Evolutionary conservation across 2,888 invertebrate genomes (phyloP).

Genomic region (Isoperla grammatica): DNA sequence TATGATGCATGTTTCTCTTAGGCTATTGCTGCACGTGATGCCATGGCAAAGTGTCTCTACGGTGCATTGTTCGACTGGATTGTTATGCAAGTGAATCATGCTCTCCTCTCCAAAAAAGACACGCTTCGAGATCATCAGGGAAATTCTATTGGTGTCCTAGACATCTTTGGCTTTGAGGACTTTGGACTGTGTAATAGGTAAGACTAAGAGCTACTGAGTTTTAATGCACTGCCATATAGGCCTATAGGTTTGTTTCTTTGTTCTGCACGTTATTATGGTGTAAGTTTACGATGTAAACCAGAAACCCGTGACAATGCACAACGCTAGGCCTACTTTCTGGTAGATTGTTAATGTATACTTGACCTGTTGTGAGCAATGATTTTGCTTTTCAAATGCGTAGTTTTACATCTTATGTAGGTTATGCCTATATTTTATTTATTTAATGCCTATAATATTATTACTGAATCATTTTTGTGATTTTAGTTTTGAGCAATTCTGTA

Average conservation of each 20-base stretch:
- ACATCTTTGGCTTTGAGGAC: slow-evolving; percentile 97
- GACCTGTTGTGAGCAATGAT: too few species aligned
- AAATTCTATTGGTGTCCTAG: slow-evolving; percentile 90
- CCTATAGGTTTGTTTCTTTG: too few species aligned
- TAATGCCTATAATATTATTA: not conserved
- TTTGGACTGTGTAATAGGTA: slow-evolving; percentile 71
- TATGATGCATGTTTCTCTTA: slow-evolving; percentile 38
- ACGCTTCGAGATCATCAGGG: slow-evolving; percentile 81
- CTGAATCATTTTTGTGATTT: too few species aligned
- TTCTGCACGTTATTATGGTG: too few species aligned
- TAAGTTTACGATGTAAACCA: too few species aligned
- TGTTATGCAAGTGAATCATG: slow-evolving; percentile 92
- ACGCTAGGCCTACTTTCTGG: too few species aligned
- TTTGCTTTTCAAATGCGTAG: too few species aligned
- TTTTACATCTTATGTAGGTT: too few species aligned
- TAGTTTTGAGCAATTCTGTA: slow-evolving; percentile 97
- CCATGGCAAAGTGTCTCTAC: slow-evolving; percentile 95
- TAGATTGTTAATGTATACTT: too few species aligned
- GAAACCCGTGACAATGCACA: too few species aligned
- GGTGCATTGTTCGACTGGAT: slow-evolving; percentile 98
- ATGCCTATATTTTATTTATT: not conserved
- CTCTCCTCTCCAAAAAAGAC: slow-evolving; percentile 85
- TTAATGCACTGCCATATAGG: not conserved
- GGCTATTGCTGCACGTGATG: slow-evolving; percentile 88
- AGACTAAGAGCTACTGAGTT: slow-evolving; percentile 4